These are phyloP conservation scores for Drosophila repletoides DNA, from an alignment of 1,140 invertebrate genomes.

Conservation along the genomic window DNA sequence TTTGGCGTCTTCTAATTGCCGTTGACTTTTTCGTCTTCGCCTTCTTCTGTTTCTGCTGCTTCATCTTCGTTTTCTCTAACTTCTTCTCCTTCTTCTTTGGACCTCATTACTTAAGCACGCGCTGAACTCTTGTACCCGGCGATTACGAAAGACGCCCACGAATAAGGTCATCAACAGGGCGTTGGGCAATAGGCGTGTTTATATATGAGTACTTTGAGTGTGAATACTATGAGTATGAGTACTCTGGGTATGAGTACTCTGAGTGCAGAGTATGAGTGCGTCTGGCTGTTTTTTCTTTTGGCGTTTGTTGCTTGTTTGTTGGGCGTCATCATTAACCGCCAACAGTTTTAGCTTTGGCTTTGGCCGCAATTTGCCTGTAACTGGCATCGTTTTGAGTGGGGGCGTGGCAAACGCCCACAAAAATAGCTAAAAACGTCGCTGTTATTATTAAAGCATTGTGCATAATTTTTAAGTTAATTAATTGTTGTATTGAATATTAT, in stretches of 20 bases:
- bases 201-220: background rate
- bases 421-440: slow-evolving; percentile 6
- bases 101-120: slow-evolving; percentile 75
- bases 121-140: slow-evolving; percentile 23
- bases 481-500: too few species aligned
- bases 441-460: background rate
- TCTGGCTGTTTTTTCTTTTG: slow-evolving; percentile 8
- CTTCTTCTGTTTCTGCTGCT: background rate
- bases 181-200: slow-evolving; percentile 14
- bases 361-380: background rate
- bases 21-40: slow-evolving; percentile 50
- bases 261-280: background rate
- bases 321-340: slow-evolving; percentile 25
- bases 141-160: slow-evolving; percentile 32
- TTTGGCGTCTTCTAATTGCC: slow-evolving; percentile 65
- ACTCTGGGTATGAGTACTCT: background rate
- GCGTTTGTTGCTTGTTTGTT: background rate
- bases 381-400: slow-evolving; percentile 10
- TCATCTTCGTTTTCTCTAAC: slow-evolving; percentile 21
- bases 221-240: background rate
- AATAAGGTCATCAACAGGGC: slow-evolving; percentile 44
- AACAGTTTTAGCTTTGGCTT: slow-evolving; percentile 20
- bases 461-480: too few species aligned
- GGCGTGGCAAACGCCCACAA: background rate
- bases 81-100: slow-evolving; percentile 10